Evolutionary conservation across 2,113 vertebrate genomes (phyloP).

Genomic region (Tragelaphus scriptus): DNA sequence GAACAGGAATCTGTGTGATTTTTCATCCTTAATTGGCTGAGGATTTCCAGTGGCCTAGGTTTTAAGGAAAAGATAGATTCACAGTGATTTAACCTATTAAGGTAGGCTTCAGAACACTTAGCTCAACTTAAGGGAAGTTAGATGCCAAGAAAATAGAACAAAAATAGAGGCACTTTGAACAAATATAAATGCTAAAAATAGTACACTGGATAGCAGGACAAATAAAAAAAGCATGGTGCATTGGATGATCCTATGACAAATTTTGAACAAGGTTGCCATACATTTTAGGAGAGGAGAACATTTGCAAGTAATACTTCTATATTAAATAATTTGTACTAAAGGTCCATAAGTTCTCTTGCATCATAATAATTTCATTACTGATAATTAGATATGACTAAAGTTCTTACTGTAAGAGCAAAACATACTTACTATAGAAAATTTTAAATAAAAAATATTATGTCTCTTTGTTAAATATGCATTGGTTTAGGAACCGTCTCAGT

Average conservation of each 20-base stretch:
- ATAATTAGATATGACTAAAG: neutral
- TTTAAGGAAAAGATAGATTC: neutral
- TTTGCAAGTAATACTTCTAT: neutral
- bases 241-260: neutral
- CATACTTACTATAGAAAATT: neutral
- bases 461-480: neutral
- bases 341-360: neutral
- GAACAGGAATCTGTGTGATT: conserved; percentile 55
- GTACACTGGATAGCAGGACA: neutral
- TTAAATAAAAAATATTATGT: neutral
- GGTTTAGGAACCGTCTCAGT: neutral
- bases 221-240: neutral
- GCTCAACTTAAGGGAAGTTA: neutral
- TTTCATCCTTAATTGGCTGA: conserved; percentile 46
- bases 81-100: neutral
- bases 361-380: neutral
- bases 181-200: neutral
- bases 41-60: neutral
- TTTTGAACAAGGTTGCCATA: neutral
- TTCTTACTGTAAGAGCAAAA: neutral
- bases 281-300: neutral
- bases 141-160: neutral
- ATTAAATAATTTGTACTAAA: neutral
- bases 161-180: neutral
- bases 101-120: neutral